phyloP scores from a whole-genome alignment of 2,797 vertebrate genomes.

The Hirundo rustica region DNA sequence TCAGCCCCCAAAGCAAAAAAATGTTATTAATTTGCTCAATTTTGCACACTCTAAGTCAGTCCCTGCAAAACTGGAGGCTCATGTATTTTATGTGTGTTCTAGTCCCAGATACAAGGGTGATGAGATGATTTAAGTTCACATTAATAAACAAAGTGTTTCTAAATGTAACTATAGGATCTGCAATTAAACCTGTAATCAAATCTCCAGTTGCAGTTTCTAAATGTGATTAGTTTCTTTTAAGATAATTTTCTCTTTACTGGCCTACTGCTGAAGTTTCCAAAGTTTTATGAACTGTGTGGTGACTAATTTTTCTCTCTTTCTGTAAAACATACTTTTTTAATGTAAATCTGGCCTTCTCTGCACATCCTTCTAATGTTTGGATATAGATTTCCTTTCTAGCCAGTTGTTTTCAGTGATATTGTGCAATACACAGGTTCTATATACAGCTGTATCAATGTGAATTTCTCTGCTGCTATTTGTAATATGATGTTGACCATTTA shows the following conservation, averaged over 20 bases:
- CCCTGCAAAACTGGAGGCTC: not conserved
- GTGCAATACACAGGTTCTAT: not conserved
- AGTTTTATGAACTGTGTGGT: constrained; percentile 15
- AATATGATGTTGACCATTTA: not conserved
- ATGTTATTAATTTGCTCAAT: not conserved
- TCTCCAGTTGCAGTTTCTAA: not conserved
- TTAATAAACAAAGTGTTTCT: not conserved
- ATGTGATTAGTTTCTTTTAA: not conserved
- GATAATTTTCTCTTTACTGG: not conserved
- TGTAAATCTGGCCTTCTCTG: not conserved
- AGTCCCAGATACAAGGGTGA: not conserved
- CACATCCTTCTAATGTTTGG: not conserved
- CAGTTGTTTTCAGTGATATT: not conserved
- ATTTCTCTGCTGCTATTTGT: not conserved
- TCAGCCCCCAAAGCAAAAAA: not conserved
- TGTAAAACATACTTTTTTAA: not conserved
- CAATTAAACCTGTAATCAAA: not conserved
- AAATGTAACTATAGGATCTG: not conserved
- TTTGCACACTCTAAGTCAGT: not conserved
- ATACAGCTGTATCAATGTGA: not conserved
- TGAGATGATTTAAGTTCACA: not conserved
- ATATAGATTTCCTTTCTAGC: not conserved
- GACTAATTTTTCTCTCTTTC: constrained; percentile 2
- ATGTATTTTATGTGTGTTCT: not conserved
- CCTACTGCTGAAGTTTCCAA: not conserved